Evolutionary conservation across 2,113 vertebrate species (phyloP).

Genomic region (Mystacornis crossleyi): DNA sequence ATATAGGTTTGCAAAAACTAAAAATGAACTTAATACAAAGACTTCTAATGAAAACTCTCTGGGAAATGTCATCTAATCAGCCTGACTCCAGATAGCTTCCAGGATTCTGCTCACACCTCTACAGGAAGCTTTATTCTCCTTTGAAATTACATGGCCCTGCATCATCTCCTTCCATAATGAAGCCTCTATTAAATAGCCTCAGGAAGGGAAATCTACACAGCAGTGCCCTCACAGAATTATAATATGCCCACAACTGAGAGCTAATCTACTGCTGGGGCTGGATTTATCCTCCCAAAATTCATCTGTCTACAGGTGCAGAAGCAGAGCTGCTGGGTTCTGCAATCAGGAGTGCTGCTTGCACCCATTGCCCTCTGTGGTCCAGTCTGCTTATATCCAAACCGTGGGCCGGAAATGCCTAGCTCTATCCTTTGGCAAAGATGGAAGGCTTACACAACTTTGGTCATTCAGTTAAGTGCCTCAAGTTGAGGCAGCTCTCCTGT

Average conservation of each 20-base stretch:
- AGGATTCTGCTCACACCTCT: conserved; percentile 12
- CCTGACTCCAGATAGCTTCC: background rate
- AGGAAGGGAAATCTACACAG: background rate
- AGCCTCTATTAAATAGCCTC: background rate
- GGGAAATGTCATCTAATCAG: background rate
- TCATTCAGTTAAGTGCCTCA: background rate
- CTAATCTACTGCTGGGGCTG: background rate
- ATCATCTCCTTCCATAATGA: background rate
- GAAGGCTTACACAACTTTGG: background rate
- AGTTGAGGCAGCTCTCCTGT: background rate
- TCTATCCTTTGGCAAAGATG: background rate
- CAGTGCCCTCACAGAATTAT: background rate
- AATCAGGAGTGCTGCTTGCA: background rate
- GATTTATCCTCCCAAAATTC: background rate
- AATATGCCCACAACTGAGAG: background rate
- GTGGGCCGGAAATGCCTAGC: background rate
- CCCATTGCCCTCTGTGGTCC: background rate
- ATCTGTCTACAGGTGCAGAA: background rate
- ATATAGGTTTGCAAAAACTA: background rate
- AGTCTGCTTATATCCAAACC: background rate
- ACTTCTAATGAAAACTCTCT: background rate
- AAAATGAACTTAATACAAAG: background rate
- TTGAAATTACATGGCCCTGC: background rate
- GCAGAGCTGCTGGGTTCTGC: background rate
- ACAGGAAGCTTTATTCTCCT: conserved; percentile 7